phyloP scores from a whole-genome alignment of 92 coral and sea anemone species.

The Parazoanthus darwini region DNA sequence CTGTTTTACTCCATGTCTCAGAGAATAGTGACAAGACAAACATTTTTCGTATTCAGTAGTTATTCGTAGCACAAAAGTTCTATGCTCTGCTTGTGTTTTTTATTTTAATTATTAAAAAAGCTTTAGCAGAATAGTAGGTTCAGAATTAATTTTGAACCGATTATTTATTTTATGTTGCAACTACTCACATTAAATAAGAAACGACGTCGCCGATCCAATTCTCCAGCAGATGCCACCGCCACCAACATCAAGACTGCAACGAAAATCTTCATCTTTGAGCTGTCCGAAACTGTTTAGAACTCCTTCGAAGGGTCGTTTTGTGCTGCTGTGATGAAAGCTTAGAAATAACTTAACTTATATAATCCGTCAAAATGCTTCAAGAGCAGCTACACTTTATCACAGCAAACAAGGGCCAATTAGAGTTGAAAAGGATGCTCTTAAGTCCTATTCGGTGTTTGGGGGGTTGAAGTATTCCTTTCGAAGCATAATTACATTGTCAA shows the following conservation, averaged over 20 bases:
- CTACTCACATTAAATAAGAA: slow-evolving; percentile 13
- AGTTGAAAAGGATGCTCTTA: too few relatives aligned
- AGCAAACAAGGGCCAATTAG: not conserved
- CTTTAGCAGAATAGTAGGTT: not conserved
- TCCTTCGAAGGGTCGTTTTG: not conserved
- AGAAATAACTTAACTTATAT: too few relatives aligned
- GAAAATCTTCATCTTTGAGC: slow-evolving; percentile 1
- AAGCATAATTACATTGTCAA: not conserved
- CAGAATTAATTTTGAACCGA: too few relatives aligned
- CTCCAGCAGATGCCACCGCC: not conserved
- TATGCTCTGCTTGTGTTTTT: too few relatives aligned
- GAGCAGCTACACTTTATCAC: not conserved
- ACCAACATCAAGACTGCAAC: not conserved
- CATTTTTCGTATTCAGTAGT: too few relatives aligned
- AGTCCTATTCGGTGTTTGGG: not conserved
- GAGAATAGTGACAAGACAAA: too few relatives aligned
- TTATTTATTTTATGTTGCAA: not conserved
- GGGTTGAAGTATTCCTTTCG: not conserved
- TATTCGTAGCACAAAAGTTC: too few relatives aligned
- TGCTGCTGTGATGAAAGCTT: not conserved
- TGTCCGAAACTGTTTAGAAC: not conserved
- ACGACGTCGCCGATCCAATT: slow-evolving; percentile 16
- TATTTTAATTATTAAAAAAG: too few relatives aligned
- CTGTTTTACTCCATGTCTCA: too few relatives aligned
- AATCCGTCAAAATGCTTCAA: not conserved